Percentiles rank a stretch among this genome's conserved stretches.
Conservation (phyloP, 2,797 vertebrate genomes). For the Premnoplex brunnescens region DNA sequence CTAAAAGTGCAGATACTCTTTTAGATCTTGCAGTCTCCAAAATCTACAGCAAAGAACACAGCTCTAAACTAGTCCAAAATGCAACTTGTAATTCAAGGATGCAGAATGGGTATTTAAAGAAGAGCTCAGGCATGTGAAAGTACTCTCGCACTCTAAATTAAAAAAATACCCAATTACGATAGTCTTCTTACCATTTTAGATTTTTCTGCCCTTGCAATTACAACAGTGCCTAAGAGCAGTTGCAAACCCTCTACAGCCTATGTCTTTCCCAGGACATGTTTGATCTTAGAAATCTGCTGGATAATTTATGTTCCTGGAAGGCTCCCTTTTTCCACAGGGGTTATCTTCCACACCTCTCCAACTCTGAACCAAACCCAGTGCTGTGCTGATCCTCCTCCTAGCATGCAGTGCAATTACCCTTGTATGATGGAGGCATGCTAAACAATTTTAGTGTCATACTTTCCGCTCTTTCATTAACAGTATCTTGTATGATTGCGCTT, state of each 20-base stretch:
- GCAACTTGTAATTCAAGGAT: neutral
- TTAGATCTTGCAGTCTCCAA: neutral
- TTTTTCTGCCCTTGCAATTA: neutral
- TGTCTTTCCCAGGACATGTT: neutral
- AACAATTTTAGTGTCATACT: rapidly evolving
- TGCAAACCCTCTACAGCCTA: neutral
- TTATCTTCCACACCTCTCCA: neutral
- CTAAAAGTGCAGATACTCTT: neutral
- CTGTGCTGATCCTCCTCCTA: neutral
- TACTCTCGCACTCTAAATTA: neutral
- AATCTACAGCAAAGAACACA: neutral
- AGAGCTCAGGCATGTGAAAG: neutral
- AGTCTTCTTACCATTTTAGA: neutral
- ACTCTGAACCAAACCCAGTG: neutral
- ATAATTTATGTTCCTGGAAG: neutral
- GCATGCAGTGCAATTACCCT: neutral
- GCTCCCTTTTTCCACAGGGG: neutral
- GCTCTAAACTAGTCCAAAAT: neutral
- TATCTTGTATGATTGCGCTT: neutral
- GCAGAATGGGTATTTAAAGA: neutral
- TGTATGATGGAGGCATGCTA: neutral
- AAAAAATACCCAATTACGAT: neutral
- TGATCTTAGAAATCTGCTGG: neutral
- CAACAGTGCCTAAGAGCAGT: neutral
- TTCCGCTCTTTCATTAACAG: neutral